Evolutionary conservation across 1,140 invertebrate species (phyloP).

Genomic region (Leptopilina clavipes): DNA sequence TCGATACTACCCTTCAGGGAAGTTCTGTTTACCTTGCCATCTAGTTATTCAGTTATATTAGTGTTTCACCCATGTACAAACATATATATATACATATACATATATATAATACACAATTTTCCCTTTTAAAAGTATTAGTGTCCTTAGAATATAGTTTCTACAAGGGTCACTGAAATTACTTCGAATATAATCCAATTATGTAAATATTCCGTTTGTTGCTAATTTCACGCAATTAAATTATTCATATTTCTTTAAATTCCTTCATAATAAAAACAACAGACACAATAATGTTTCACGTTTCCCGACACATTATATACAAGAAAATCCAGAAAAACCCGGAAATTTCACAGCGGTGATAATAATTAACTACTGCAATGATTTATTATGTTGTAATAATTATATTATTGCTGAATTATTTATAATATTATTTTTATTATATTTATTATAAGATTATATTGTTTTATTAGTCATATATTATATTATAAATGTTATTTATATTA

Average conservation of each 20-base stretch:
- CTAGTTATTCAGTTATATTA: constrained; percentile 3
- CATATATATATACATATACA: not conserved
- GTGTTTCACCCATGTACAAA: not conserved
- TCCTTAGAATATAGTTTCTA: not conserved
- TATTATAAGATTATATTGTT: too few species aligned
- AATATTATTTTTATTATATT: too few species aligned
- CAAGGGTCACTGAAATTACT: constrained; percentile 2
- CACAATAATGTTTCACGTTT: too few species aligned
- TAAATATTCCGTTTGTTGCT: not conserved
- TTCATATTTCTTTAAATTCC: not conserved
- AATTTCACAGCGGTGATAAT: too few species aligned
- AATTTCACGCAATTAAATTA: not conserved
- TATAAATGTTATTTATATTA: too few species aligned
- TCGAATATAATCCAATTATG: constrained; percentile 14
- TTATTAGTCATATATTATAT: too few species aligned
- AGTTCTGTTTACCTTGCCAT: not conserved
- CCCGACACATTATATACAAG: too few species aligned
- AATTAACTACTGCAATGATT: too few species aligned
- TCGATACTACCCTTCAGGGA: constrained; percentile 16
- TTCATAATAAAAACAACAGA: too few species aligned
- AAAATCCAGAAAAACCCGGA: too few species aligned
- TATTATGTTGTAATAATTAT: too few species aligned
- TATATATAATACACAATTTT: not conserved
- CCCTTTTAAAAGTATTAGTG: not conserved
- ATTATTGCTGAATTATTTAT: too few species aligned